Evolutionary conservation across 1,140 invertebrate species (phyloP), one percentile per base, ranked within the genome.

Genomic region (Acromyrmex echinatior): DNA sequence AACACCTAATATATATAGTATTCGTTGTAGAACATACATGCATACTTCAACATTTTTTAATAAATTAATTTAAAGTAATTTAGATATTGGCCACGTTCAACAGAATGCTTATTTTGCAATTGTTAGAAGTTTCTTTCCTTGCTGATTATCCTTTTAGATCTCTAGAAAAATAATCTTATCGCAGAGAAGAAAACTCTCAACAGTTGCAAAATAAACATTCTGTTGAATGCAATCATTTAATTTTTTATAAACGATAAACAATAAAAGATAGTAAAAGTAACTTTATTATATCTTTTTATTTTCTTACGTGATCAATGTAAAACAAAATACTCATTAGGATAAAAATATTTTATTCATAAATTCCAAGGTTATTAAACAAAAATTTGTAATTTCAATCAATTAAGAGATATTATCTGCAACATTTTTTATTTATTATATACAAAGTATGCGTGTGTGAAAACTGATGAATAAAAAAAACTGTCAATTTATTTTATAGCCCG

Each of bases 21-120:
- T 25, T 25, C 25, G 62, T 82, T 82, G 74, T 62, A 49, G 73
- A 85, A 85, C 73, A 49, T 68, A 73, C 18, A 10, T 10, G 18
- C 45, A 62, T 9, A 10, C 53, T n/a, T 88, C 81, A 62, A 88
- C 28, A 88, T 89, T 89, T 68, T n/a, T 49, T 56, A 4, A 31
- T 45, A 12, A 78, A 78, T 3, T 45, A 45, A 45, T 45, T 45
- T 12, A 45, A 45, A 45, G 39, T 45, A 31, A 79, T 49, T 45
- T 10, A n/a, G 16, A 65, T 63, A 49, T 45, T 45, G 9, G 1
- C 39, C 39, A 45, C 39, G 10, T 45, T 45, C 39, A 45, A 45
- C 39, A 45, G 39, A 45, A 45, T 45, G 9, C 10, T 45, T 45
- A 45, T 45, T 45, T 45, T 45, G 39, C 39, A 45, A 45, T 45